Evolutionary conservation across 2,797 vertebrate genomes (phyloP).

Genomic region (Ptychobarbus kaznakovi): DNA sequence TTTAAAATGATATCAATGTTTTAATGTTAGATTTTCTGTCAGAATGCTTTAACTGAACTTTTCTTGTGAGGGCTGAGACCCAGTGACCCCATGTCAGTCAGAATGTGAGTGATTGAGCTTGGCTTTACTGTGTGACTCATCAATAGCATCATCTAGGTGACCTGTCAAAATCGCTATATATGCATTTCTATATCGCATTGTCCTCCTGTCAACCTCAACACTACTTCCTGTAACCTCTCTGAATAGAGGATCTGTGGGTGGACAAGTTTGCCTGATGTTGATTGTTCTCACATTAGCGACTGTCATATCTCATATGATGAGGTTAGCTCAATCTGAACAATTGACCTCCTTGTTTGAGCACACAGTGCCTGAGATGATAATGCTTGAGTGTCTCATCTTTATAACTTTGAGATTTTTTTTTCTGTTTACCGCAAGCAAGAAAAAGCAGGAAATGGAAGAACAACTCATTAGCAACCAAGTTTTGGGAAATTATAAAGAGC

Average conservation of each 20-base stretch:
- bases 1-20: background rate
- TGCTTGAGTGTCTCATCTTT: background rate
- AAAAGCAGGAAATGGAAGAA: conserved; percentile 29
- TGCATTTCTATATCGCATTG: background rate
- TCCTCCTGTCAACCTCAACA: background rate
- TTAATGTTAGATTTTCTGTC: background rate
- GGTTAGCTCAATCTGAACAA: background rate
- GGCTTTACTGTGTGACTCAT: background rate
- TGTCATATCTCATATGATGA: conserved; percentile 2
- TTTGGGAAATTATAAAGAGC: conserved; percentile 52
- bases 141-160: conserved; percentile 5
- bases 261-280: conserved; percentile 12
- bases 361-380: conserved; percentile 10
- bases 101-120: conserved; percentile 10
- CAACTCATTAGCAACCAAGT: conserved; percentile 57
- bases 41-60: background rate
- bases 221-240: conserved; percentile 6
- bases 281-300: background rate
- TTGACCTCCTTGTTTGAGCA: conserved; percentile 29
- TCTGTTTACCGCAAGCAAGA: conserved; percentile 35
- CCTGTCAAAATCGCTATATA: background rate
- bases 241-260: conserved; percentile 31
- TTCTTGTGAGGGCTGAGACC: background rate
- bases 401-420: background rate
- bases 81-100: conserved; percentile 20